Conservation (phyloP, 2,888 invertebrate species). For the Drosophila merina region DNA sequence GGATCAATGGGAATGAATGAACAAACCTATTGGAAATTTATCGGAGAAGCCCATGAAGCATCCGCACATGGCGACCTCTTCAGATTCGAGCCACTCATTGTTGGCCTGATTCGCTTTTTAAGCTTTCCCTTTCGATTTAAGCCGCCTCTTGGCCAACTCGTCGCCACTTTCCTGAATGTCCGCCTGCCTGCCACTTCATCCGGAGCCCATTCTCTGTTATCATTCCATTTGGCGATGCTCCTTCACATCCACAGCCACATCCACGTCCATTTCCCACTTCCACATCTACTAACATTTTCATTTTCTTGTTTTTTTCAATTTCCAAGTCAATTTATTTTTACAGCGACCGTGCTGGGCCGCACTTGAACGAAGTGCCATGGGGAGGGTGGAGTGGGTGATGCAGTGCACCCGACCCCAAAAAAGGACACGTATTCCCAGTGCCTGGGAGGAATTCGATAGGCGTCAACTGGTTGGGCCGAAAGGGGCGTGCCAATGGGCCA, state of each 20-base stretch:
- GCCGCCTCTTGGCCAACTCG: conserved; percentile 32
- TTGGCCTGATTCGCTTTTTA: conserved; percentile 26
- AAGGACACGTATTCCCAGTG: conserved; percentile 54
- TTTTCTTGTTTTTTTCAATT: conserved; percentile 68
- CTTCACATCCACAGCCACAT: conserved; percentile 18
- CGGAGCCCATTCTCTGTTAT: conserved; percentile 48
- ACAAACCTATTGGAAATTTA: conserved; percentile 17
- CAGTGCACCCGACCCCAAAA: conserved; percentile 23
- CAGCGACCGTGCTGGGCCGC: conserved; percentile 53
- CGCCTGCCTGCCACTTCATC: conserved; percentile 53
- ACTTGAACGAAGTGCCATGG: conserved; percentile 45
- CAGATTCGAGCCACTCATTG: conserved; percentile 3
- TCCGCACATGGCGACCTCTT: conserved; percentile 28
- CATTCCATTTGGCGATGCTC: conserved; percentile 48
- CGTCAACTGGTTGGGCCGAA: conserved; percentile 25
- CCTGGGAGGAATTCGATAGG: conserved; percentile 39
- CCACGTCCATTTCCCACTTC: conserved; percentile 29
- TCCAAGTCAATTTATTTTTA: conserved; percentile 80
- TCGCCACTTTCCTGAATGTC: background rate
- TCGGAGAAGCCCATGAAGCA: conserved; percentile 13
- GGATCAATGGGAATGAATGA: conserved; percentile 27
- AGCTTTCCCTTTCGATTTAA: conserved; percentile 58
- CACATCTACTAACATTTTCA: conserved; percentile 29
- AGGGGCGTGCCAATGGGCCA: conserved; percentile 12
- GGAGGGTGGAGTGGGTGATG: conserved; percentile 1